phyloP scores from a whole-genome alignment of 1,140 invertebrate genomes.

The Drosophila pseudoobscura region DNA sequence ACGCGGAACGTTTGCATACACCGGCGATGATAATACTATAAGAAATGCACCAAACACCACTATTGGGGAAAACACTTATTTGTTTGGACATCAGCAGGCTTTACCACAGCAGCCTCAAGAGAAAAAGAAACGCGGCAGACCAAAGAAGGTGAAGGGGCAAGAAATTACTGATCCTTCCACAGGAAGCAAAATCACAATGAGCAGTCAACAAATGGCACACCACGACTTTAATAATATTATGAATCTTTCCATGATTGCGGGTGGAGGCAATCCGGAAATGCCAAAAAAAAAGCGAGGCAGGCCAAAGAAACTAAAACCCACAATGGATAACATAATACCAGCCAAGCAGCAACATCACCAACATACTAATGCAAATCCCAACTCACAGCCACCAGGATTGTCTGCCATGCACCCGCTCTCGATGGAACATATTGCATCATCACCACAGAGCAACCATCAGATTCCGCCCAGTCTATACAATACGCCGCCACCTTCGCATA shows the following conservation, averaged over 20 bases:
- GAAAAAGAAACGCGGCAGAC: slow-evolving; percentile 94
- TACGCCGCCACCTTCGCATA: slow-evolving; percentile 65
- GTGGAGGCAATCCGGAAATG: slow-evolving; percentile 10
- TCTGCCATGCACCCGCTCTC: slow-evolving; percentile 35
- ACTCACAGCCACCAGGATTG: slow-evolving; percentile 14
- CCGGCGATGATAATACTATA: slow-evolving; percentile 29
- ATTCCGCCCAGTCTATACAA: slow-evolving; percentile 62
- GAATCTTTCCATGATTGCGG: slow-evolving; percentile 67
- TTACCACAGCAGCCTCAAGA: slow-evolving; percentile 84
- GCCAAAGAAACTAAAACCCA: slow-evolving; percentile 91
- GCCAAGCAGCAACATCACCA: slow-evolving; percentile 28
- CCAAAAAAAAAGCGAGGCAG: slow-evolving; percentile 89
- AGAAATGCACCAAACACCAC: neutral
- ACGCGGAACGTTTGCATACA: slow-evolving; percentile 23
- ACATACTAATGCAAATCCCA: slow-evolving; percentile 17
- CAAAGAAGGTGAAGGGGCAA: slow-evolving; percentile 92
- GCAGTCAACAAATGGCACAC: slow-evolving; percentile 31
- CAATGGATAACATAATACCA: slow-evolving; percentile 43
- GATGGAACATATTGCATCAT: slow-evolving; percentile 55
- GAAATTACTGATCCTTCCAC: slow-evolving; percentile 64
- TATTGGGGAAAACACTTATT: slow-evolving; percentile 31
- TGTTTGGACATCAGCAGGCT: slow-evolving; percentile 46
- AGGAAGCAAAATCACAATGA: slow-evolving; percentile 39
- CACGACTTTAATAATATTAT: slow-evolving; percentile 75
- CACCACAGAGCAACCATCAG: slow-evolving; percentile 66